These are phyloP conservation scores for Callionymus lyra DNA, from an alignment of 2,113 vertebrate species.

Conservation along the genomic window DNA sequence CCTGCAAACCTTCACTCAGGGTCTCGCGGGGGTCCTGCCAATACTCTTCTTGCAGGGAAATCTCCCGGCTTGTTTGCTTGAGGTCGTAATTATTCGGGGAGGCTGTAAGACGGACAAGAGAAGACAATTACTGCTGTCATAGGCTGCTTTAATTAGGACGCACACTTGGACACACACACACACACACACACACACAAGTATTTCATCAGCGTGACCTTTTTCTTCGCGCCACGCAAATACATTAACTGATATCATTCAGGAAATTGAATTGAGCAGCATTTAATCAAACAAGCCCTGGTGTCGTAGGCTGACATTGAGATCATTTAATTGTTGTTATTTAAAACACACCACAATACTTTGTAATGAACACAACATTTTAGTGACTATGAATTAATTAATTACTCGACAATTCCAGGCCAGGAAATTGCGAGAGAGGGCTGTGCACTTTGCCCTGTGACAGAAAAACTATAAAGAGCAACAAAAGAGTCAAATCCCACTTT, in stretches of 20 bases:
- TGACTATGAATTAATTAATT: no score
- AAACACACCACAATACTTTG: no score
- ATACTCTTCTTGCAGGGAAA: slow-evolving; percentile 35
- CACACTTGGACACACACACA: slow-evolving; percentile 1
- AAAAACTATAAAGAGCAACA: no score
- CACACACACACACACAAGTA: background rate
- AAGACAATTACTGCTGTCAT: slow-evolving; percentile 31
- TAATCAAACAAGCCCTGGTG: background rate
- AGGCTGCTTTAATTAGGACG: slow-evolving; percentile 27
- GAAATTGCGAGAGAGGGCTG: no score
- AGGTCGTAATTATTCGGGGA: slow-evolving; percentile 38
- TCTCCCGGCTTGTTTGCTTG: slow-evolving; percentile 32
- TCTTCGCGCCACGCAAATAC: background rate
- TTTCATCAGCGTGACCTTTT: slow-evolving; percentile 14
- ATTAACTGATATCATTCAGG: background rate
- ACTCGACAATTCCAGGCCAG: no score
- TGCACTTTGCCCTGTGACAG: no score
- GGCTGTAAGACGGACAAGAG: slow-evolving; percentile 22
- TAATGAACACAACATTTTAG: no score
- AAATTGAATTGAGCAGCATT: background rate
- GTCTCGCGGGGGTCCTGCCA: slow-evolving; percentile 29
- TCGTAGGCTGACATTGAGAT: no score
- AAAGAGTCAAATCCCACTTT: no score
- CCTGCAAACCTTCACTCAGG: slow-evolving; percentile 1
- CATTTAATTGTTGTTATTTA: no score